Conservation (phyloP, 2,797 vertebrate species). For the Myotis myotis region DNA sequence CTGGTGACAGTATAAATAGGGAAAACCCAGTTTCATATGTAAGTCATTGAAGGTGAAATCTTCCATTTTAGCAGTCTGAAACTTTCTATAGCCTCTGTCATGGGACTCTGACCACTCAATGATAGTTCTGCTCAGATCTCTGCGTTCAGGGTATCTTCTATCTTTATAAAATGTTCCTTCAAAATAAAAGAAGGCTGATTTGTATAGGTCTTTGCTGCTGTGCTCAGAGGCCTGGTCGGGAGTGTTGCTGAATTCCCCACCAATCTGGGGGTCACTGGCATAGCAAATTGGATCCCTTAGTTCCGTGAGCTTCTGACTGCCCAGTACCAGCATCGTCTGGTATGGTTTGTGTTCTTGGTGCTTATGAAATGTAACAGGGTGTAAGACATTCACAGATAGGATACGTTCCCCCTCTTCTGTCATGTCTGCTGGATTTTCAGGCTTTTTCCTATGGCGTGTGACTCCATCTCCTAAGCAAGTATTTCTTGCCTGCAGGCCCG, state of each 20-base stretch:
- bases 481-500: no score
- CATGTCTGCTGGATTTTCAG: slow-evolving; percentile 81
- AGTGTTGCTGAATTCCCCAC: slow-evolving; percentile 94
- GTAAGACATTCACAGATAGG: slow-evolving; percentile 92
- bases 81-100: slow-evolving; percentile 89
- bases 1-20: slow-evolving; percentile 97
- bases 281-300: slow-evolving; percentile 94
- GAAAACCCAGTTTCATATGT: slow-evolving; percentile 94
- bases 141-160: slow-evolving; percentile 92
- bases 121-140: slow-evolving; percentile 93
- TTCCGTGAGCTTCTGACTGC: slow-evolving; percentile 92
- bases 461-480: slow-evolving; percentile 82
- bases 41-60: slow-evolving; percentile 91
- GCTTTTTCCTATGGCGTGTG: slow-evolving; percentile 86
- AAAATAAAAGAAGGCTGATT: slow-evolving; percentile 95
- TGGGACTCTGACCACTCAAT: slow-evolving; percentile 92
- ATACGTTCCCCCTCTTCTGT: slow-evolving; percentile 92
- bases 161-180: slow-evolving; percentile 97
- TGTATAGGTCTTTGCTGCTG: slow-evolving; percentile 95
- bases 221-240: slow-evolving; percentile 94
- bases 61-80: slow-evolving; percentile 91
- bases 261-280: slow-evolving; percentile 94
- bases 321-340: slow-evolving; percentile 90
- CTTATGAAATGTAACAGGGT: slow-evolving; percentile 90
- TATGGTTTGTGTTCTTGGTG: slow-evolving; percentile 90